These are phyloP conservation scores for Diceros bicornis DNA, from an alignment of 2,797 vertebrate genomes.

Conservation along the genomic window DNA sequence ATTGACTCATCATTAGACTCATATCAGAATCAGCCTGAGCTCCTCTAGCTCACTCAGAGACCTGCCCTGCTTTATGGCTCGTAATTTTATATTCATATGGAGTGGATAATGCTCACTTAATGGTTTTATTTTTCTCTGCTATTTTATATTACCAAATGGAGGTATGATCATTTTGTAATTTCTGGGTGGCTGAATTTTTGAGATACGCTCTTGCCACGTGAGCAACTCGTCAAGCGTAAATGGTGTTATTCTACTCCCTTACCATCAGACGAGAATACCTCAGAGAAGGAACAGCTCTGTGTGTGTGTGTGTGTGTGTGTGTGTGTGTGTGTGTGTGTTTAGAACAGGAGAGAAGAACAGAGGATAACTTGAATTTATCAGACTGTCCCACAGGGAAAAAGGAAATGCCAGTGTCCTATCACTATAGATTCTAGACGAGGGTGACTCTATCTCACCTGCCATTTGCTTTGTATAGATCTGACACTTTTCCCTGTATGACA, in stretches of 20 bases:
- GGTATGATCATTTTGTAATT: slow-evolving; percentile 37
- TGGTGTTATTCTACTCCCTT: neutral
- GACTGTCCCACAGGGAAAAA: neutral
- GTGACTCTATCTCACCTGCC: neutral
- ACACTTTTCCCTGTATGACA: neutral
- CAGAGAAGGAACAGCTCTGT: neutral
- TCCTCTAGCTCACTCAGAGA: slow-evolving; percentile 43
- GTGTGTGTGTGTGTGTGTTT: neutral
- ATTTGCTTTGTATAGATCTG: neutral
- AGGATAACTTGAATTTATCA: neutral
- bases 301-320: neutral
- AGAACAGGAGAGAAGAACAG: neutral
- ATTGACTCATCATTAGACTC: slow-evolving; percentile 69
- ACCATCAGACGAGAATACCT: neutral
- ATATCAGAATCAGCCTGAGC: neutral
- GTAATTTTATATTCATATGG: slow-evolving; percentile 47
- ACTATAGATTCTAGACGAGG: neutral
- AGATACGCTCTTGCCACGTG: slow-evolving; percentile 49
- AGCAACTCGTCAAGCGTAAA: neutral
- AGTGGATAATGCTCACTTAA: neutral
- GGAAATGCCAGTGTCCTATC: neutral
- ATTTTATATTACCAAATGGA: slow-evolving; percentile 44
- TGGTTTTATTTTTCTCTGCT: slow-evolving; percentile 48
- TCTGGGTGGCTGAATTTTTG: slow-evolving; percentile 43
- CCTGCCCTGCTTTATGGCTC: neutral